Conservation (phyloP, 2,113 vertebrate species). For the Lamprotornis superbus region DNA sequence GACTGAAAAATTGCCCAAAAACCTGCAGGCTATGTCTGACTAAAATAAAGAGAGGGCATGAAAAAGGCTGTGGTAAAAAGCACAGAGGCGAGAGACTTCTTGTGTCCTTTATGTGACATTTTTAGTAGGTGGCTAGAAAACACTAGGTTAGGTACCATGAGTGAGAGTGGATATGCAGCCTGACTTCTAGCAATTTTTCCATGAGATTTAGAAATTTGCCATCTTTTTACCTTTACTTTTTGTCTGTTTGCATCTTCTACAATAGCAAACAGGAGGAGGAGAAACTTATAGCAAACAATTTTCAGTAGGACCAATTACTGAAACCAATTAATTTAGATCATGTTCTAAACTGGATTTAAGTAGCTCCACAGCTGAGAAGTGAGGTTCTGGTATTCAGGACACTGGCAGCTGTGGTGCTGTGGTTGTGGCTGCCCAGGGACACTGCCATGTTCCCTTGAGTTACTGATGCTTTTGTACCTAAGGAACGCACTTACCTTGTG, state of each 20-base stretch:
- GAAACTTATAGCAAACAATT: accelerated
- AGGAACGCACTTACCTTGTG: neutral
- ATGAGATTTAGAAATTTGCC: neutral
- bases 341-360: neutral
- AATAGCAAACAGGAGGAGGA: neutral
- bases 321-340: neutral
- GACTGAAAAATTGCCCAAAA: neutral
- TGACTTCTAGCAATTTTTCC: neutral
- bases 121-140: neutral
- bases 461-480: neutral
- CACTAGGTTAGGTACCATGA: neutral
- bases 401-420: neutral
- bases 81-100: neutral
- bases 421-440: neutral
- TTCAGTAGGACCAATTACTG: neutral
- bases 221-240: neutral
- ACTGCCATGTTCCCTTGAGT: neutral
- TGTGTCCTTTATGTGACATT: neutral
- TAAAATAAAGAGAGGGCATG: neutral
- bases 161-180: neutral
- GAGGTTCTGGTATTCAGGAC: neutral
- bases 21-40: neutral
- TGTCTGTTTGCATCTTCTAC: neutral
- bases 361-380: neutral
- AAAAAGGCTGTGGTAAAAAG: neutral